Base-by-base conservation (phyloP, 1,140 invertebrate genomes). In the Pseudomyrmex flavicornis region DNA sequence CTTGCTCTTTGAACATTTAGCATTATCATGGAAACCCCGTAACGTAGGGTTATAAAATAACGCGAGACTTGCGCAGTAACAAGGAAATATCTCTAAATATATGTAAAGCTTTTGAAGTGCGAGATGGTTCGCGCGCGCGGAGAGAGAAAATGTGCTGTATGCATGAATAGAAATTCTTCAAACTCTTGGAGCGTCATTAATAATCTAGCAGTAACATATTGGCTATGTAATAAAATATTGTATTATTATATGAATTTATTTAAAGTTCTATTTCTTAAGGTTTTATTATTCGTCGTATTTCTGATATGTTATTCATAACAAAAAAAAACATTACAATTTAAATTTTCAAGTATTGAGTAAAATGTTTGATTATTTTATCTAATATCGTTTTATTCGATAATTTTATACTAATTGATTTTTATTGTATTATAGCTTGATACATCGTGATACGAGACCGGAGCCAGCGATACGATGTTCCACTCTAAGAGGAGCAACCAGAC, bases 391-490 rank as follows among this genome's bases (percentile, higher is more conserved):
- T 74, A 9, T 4, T 10, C n/a, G 26, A 44, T 26, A 10, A 50
- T 22, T 15, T 13, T 20, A 35, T 50, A 1, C 0, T 46, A n/a
- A 44, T n/a, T 17, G 1, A 70, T 70, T 79, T 77, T 7, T 61
- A 15, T 74, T 90, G 66, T 94, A 35, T 5, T 95, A 15, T 94
- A 97, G 96, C 84, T 91, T 97, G 88, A 97, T 97, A 88, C 97
- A 96, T 93, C 96, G 96, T 59, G 96, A 97, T 88, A 96, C 96
- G 1, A 96, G 96, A 85, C 97, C 97, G 10, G 96, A 97, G 88
- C 97, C 97, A 69, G 95, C 97, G 85, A 97, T 97, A 91, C 96
- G 96, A 91, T 98, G 97, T 93, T 96, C 96, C 75, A 95, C 97
- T 86, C 94, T 97, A 50, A 95, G 95, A 87, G 96, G 96, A 56